Evolutionary conservation across 1,140 invertebrate genomes (phyloP).

Genomic region (Drosophila suzukii): DNA sequence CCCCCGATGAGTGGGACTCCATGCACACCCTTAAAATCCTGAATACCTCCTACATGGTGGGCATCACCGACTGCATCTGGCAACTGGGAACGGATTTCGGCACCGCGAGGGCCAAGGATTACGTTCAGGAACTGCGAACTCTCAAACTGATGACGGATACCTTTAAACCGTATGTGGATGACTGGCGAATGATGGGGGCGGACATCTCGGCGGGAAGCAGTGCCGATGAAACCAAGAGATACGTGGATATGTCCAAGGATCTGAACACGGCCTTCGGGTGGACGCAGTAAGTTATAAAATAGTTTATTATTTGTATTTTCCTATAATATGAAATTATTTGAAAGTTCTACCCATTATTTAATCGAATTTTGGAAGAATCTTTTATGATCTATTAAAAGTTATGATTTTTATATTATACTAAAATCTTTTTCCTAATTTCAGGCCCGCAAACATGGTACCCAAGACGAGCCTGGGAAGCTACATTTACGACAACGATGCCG

Average conservation of each 20-base stretch:
- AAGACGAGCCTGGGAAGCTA: slow-evolving; percentile 63
- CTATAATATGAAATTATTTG: too few species aligned
- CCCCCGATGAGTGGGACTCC: slow-evolving; percentile 78
- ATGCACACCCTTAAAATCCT: slow-evolving; percentile 79
- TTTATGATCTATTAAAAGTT: too few species aligned
- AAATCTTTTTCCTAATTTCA: neutral
- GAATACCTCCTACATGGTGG: slow-evolving; percentile 77
- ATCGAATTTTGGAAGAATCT: too few species aligned
- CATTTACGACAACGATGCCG: slow-evolving; percentile 73
- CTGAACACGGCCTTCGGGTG: slow-evolving; percentile 76
- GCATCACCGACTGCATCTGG: slow-evolving; percentile 81
- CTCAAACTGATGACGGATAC: slow-evolving; percentile 78
- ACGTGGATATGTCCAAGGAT: slow-evolving; percentile 76
- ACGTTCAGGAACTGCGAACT: slow-evolving; percentile 74
- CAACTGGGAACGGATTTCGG: slow-evolving; percentile 80
- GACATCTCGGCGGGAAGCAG: slow-evolving; percentile 79
- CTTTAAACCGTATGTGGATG: slow-evolving; percentile 67
- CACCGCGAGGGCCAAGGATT: slow-evolving; percentile 67
- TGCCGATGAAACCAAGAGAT: slow-evolving; percentile 70
- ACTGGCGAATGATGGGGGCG: slow-evolving; percentile 77
- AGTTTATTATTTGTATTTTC: neutral
- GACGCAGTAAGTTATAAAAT: slow-evolving; percentile 69
- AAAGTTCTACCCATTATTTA: too few species aligned
- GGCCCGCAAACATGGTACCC: slow-evolving; percentile 65
- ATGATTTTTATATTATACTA: neutral